Evolutionary conservation across 2,797 vertebrate species (phyloP).

Genomic region (Sphenodon punctatus): DNA sequence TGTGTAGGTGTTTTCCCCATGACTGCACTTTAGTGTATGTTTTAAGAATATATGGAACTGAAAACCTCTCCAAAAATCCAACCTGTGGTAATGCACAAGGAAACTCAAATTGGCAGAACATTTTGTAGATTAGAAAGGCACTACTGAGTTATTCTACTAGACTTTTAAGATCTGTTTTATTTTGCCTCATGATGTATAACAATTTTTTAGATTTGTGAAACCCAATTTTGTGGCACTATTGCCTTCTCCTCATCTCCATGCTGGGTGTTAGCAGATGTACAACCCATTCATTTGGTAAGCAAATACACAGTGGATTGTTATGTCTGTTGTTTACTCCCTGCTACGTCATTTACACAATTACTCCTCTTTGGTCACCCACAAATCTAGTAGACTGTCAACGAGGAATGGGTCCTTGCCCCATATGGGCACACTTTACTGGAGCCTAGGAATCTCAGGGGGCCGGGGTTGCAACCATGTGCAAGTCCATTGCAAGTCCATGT

Average conservation of each 20-base stretch:
- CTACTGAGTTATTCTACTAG: conserved; percentile 2
- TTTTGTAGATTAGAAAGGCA: neutral
- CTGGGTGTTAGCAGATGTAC: too few species aligned
- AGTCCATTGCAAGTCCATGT: too few species aligned
- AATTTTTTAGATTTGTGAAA: neutral
- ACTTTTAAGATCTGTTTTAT: neutral
- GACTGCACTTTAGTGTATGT: neutral
- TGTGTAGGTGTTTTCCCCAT: neutral
- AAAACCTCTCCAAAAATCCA: neutral
- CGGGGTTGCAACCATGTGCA: too few species aligned
- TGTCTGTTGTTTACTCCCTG: too few species aligned
- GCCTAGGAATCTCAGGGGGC: too few species aligned
- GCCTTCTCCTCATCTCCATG: neutral
- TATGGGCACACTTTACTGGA: too few species aligned
- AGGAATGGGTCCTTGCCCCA: too few species aligned
- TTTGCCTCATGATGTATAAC: neutral
- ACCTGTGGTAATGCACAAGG: neutral
- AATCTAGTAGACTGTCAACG: too few species aligned
- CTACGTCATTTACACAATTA: too few species aligned
- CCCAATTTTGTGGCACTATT: neutral
- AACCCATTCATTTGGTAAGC: neutral
- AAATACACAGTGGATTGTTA: neutral
- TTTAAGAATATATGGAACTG: neutral
- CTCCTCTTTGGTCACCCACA: too few species aligned
- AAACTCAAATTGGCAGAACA: conserved; percentile 15